Base-by-base conservation (phyloP, 2,888 invertebrate species). In the Apamea monoglypha region DNA sequence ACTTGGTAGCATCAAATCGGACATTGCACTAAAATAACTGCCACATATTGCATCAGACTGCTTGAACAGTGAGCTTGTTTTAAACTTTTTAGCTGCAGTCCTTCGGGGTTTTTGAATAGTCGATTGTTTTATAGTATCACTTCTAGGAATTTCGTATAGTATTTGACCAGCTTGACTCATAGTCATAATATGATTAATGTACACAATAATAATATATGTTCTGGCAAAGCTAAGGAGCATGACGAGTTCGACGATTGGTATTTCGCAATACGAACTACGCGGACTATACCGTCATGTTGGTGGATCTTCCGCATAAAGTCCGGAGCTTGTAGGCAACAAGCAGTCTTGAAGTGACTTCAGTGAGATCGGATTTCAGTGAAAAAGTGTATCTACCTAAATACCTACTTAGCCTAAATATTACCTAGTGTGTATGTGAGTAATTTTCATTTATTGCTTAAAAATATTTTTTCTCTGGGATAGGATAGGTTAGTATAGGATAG, bases 301-400 rank as follows among this genome's bases (percentile, higher is more conserved):
- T 25, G 2, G 21, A 12, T 56, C 72, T 67, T 59, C 81, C 59
- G 81, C 81, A n/a, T 74, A 80, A 18, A 74, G 18, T 16, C n/a
- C 59, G 18, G 1, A n/a, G 61, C 25, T 67, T 18, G 53, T 50
- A 7, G 44, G 50, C 25, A 18, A 32, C 25, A 14, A 1, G 16
- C 50, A 80, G 74, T 80, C 14, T 29, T 61, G 25, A 47, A 29
- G 50, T 29, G 36, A 53, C 61, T 53, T n/a, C 21, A 40, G 56
- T 25, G 47, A 18, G 29, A 81, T 81, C 56, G 36, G 79, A 12
- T 56, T 36, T 25, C 56, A 12, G 64, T 32, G 29, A 56, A 56
- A 56, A 56, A 72, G 36, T 21, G 53, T 50, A 10, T 3, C 16
- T 14, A 47, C 6, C 2, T 32, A 32, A 29, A 47, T 40, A 44